phyloP scores from a whole-genome alignment of 2,797 vertebrate species.

The Labeo calbasu region DNA sequence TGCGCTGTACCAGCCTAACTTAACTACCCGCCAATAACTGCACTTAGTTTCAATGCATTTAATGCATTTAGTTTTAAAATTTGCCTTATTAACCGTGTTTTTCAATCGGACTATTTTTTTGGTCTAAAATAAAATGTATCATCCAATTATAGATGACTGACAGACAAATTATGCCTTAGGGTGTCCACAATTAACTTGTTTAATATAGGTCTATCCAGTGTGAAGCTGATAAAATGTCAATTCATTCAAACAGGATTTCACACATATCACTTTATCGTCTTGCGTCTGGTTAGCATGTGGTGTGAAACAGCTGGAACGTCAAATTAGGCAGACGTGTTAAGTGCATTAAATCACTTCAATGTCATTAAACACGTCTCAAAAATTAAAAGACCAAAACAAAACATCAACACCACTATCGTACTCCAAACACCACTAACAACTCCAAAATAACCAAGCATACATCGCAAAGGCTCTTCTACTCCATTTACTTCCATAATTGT shows the following conservation, averaged over 20 bases:
- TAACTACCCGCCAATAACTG: not conserved
- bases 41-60: not conserved
- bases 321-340: not conserved
- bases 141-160: not conserved
- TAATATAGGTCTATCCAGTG: not conserved
- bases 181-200: not conserved
- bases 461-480: not conserved
- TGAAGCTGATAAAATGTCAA: constrained; percentile 11
- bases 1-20: not conserved
- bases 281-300: not conserved
- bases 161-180: not conserved
- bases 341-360: not conserved
- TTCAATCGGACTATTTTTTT: not conserved
- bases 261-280: not conserved
- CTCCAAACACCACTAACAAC: not conserved
- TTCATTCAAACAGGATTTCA: not conserved
- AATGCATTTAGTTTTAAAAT: not conserved
- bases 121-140: not conserved
- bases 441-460: not conserved
- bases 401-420: not conserved
- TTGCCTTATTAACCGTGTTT: not conserved
- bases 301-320: not conserved
- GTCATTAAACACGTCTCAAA: not conserved
- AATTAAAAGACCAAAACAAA: constrained; percentile 24
- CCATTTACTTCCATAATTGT: not conserved